Base-by-base conservation (phyloP, 2,113 vertebrate species). In the Chaenocephalus aceratus region DNA sequence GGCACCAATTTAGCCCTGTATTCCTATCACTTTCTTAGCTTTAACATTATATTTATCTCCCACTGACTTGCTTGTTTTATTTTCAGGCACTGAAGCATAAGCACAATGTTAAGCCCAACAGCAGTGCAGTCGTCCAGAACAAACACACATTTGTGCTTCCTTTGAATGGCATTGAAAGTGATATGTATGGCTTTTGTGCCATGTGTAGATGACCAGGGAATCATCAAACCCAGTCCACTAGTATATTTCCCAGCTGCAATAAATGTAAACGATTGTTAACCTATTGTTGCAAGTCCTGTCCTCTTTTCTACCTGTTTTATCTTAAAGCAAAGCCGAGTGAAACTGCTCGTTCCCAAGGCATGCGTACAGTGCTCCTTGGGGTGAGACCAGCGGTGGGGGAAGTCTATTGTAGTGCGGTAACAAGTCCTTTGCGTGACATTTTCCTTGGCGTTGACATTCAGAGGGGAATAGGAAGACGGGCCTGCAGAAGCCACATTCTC, bases 351-450 rank as follows among this genome's bases (percentile, higher is more conserved):
- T 91, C 86, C 85, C 80, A 75, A 75, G 81, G 79, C 82, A 83
- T 75, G 79, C n/a, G 82, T 62, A 21, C 75, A 49, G 80, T 84
- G 73, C 84, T 94, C 90, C 86, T 90, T 74, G 68, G 92, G 89
- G 89, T 92, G 82, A 75, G 81, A 77, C 86, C 72, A 72, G 77
- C 62, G n/a, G 79, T 88, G 89, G 88, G 90, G 85, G 91, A 89
- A 91, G 89, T 89, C 90, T 82, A 93, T 94, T 93, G 93, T 92
- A 89, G 77, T 81, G 79, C 70, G 6, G 90, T 91, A 92, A 93
- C 91, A 92, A 92, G 87, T 92, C 90, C 91, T 93, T 92, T 93
- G 91, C 93, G 93, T 93, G 91, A 94, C 92, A 93, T 94, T 94
- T 93, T 92, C 90, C 85, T 89, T 86, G 83, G 72, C 87, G 77